phyloP scores from a whole-genome alignment of 2,888 invertebrate species.

The Heliconius aoede region DNA sequence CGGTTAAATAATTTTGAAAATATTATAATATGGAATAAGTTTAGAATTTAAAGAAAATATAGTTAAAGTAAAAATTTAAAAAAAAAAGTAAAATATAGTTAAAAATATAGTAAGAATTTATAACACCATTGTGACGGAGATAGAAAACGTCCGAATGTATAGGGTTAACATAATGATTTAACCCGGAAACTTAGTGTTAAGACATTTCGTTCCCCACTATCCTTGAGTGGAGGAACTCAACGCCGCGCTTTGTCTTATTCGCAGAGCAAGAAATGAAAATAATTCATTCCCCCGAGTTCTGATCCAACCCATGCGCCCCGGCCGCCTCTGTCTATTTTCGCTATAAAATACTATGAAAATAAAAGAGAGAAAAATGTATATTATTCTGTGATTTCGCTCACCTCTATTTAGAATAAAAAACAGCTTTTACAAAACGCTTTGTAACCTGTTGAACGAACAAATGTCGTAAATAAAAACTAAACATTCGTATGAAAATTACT shows the following conservation, averaged over 20 bases:
- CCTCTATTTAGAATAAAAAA: constrained; percentile 20
- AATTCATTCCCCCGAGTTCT: not conserved
- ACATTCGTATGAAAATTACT: not conserved
- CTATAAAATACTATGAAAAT: not conserved
- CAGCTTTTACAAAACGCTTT: constrained; percentile 10
- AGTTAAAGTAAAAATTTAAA: no score
- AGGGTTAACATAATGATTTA: no score
- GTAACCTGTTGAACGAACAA: constrained; percentile 29
- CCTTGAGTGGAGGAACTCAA: not conserved
- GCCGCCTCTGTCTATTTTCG: not conserved
- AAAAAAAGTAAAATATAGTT: no score
- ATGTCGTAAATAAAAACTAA: constrained; percentile 12
- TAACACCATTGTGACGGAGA: no score
- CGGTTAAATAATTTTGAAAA: not conserved
- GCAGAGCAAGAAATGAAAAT: not conserved
- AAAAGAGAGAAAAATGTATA: constrained; percentile 6
- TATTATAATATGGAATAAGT: not conserved
- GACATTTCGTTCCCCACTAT: no score
- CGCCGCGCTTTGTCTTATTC: no score
- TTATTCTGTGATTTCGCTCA: not conserved
- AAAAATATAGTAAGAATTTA: no score
- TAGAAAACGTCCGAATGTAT: no score
- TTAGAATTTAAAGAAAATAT: no score
- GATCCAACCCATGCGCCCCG: not conserved
- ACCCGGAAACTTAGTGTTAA: no score